Evolutionary conservation across 2,113 vertebrate genomes (phyloP).

Genomic region (Dipodomys stephensi): DNA sequence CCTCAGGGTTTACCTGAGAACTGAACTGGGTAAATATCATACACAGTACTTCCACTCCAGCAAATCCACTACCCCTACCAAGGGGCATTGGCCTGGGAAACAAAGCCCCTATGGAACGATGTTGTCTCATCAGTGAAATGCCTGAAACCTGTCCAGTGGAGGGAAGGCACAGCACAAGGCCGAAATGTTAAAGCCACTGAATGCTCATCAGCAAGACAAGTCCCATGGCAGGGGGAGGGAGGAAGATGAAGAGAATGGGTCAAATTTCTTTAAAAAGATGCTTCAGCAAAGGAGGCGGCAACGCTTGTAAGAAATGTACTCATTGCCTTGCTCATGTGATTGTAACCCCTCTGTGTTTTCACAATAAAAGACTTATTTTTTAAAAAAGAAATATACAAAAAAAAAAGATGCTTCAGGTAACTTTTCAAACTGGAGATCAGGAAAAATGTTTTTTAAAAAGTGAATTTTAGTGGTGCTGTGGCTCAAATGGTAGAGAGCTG

Average conservation of each 20-base stretch:
- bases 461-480: too few species aligned
- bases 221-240: not conserved
- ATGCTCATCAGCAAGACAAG: not conserved
- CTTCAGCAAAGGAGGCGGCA: not conserved
- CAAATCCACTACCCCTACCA: not conserved
- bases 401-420: not conserved
- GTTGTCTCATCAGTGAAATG: too few species aligned
- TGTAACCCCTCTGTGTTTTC: too few species aligned
- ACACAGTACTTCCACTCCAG: not conserved
- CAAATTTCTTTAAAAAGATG: not conserved
- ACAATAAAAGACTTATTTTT: too few species aligned
- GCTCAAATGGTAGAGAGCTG: too few species aligned
- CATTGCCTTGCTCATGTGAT: too few species aligned
- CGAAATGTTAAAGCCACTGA: not conserved
- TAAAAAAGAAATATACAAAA: too few species aligned
- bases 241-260: not conserved
- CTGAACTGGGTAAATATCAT: not conserved
- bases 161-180: fast-evolving
- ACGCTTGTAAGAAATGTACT: too few species aligned
- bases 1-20: not conserved
- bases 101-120: not conserved
- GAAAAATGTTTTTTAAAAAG: too few species aligned
- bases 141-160: not conserved
- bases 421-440: not conserved
- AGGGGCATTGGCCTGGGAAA: not conserved